These are phyloP conservation scores for Rotaria sp. DNA, from an alignment of 2,888 invertebrate species.

Conservation along the genomic window DNA sequence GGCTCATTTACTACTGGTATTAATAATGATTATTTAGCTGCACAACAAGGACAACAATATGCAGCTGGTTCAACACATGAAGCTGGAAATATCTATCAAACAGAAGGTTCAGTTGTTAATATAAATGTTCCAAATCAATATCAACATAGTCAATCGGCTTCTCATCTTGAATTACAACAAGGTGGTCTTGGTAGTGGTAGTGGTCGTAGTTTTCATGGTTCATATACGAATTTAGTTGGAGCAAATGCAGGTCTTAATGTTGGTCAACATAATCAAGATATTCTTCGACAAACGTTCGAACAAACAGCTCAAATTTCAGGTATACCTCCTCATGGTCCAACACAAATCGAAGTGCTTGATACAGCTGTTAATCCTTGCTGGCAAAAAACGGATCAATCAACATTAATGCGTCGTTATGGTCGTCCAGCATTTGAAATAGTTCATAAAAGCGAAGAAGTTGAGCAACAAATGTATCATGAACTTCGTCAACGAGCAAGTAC, in stretches of 20 bases:
- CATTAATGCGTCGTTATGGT: slow-evolving; percentile 11
- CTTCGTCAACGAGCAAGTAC: not conserved
- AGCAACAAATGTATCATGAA: not conserved
- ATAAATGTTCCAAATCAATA: not conserved
- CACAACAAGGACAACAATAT: not conserved
- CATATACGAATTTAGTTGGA: not conserved
- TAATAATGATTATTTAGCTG: not conserved
- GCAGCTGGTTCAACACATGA: not conserved
- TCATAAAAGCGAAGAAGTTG: not conserved
- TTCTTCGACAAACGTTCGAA: not conserved
- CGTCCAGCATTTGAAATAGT: not conserved
- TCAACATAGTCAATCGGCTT: not conserved
- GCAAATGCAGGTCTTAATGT: not conserved
- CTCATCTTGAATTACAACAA: not conserved
- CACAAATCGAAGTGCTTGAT: not conserved
- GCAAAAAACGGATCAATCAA: slow-evolving; percentile 20
- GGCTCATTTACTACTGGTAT: no score
- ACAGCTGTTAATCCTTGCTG: not conserved
- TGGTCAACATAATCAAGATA: not conserved
- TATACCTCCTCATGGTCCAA: not conserved
- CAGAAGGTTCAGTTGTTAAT: not conserved
- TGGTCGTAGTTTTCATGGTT: not conserved
- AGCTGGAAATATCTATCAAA: not conserved
- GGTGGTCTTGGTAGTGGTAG: not conserved
- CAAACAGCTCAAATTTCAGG: not conserved